These are phyloP conservation scores for Ondatra zibethicus DNA, from an alignment of 2,113 vertebrate species.

Conservation along the genomic window DNA sequence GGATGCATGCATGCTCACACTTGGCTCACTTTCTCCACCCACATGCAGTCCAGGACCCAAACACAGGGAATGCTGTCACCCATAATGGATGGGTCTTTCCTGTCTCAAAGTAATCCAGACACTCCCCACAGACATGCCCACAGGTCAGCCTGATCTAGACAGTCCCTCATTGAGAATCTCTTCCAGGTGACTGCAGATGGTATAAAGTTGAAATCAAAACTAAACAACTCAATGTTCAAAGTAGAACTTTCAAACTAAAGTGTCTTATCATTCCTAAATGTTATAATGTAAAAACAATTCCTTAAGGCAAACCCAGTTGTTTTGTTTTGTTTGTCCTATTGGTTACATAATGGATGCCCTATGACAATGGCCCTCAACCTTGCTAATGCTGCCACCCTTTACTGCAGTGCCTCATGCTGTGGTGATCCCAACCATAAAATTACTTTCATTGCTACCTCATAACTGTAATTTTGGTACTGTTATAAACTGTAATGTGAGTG, in stretches of 20 bases:
- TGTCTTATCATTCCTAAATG: not conserved
- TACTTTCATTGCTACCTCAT: too few species aligned
- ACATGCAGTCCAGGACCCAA: not conserved
- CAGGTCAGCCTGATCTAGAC: not conserved
- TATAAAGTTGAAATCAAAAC: not conserved
- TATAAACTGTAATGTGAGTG: too few species aligned
- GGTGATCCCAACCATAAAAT: too few species aligned
- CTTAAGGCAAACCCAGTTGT: not conserved
- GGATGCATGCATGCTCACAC: not conserved
- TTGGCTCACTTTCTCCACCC: not conserved
- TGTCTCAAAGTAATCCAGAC: not conserved
- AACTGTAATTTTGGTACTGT: too few species aligned
- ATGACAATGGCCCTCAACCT: too few species aligned
- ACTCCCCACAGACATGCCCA: not conserved
- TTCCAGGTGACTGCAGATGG: not conserved
- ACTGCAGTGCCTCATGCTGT: too few species aligned
- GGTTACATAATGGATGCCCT: not conserved
- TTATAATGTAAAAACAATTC: not conserved
- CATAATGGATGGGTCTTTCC: not conserved
- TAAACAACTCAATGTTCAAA: not conserved
- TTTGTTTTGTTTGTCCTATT: not conserved
- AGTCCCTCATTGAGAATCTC: not conserved
- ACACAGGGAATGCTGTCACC: not conserved
- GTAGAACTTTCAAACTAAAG: constrained; percentile 44
- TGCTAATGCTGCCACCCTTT: too few species aligned